Evolutionary conservation across 2,797 vertebrate species (phyloP), one percentile per base, ranked within the genome.

Genomic region (Eupleurogrammus muticus): DNA sequence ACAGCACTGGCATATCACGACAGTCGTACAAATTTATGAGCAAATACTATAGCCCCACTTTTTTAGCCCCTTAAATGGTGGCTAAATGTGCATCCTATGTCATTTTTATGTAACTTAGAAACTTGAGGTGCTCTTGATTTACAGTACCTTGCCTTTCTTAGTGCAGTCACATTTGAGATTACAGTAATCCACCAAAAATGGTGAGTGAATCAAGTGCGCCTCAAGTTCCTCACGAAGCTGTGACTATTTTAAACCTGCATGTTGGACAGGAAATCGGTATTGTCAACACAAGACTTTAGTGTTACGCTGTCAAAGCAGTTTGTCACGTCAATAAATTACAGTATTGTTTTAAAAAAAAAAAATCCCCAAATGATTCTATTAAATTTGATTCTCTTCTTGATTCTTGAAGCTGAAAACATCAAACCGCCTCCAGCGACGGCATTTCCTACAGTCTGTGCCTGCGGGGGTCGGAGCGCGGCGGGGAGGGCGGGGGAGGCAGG

Each of bases 381-480:
- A 21, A 44, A 55, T 49, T 34, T 1, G 1, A 7, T 24, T 70
- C 44, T 55, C 23, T 66, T 24, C 13, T 59, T 49, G 50, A 12
- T 47, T 54, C 64, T 46, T 12, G 9, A 58, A 20, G 23, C 3
- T 70, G 23, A 73, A 62, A 75, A 53, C 24, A 20, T 75, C 48
- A 66, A 81, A 70, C 52, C 20, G 36, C 16, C 1, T 38, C 21
- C 53, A n/a, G n/a, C 44, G 24, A 60, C 48, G 32, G 34, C 38
- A 10, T 60, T 70, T 70, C 84, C 82, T 70, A 93, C 81, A 93
- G 88, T 89, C 92, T 87, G 80, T 90, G 88, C 49, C 92, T 86
- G 47, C 84, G 90, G 13, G 86, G 88, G 58, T 97, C 81, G 1
- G 94, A 94, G 69, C 66, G 73, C 0, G 92, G 89, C 0, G 91